phyloP scores from a whole-genome alignment of 1,140 invertebrate genomes.

The Tachypleus tridentatus region DNA sequence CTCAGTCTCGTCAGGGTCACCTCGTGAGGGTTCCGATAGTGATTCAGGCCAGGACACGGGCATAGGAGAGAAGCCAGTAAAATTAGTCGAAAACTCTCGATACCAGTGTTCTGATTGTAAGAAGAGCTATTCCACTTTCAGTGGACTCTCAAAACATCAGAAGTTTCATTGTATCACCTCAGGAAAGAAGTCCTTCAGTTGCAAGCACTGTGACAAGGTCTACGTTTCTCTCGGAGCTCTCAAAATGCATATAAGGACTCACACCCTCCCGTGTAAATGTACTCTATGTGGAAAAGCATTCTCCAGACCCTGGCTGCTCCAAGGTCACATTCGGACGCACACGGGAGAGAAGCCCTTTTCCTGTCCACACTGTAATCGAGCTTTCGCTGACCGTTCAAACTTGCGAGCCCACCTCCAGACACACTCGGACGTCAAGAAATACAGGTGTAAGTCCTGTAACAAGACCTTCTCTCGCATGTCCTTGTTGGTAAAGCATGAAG shows the following conservation, averaged over 20 bases:
- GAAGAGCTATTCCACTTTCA: conserved; percentile 92
- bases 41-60: no score
- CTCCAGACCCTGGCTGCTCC: conserved; percentile 88
- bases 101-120: conserved; percentile 52
- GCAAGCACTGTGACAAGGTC: conserved; percentile 91
- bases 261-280: conserved; percentile 95
- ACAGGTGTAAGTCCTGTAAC: conserved; percentile 78
- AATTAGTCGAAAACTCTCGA: neutral
- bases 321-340: conserved; percentile 83
- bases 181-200: conserved; percentile 82
- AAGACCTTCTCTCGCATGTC: conserved; percentile 99
- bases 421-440: conserved; percentile 95
- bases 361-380: conserved; percentile 84
- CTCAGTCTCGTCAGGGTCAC: no score
- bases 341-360: conserved; percentile 96
- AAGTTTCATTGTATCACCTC: conserved; percentile 88
- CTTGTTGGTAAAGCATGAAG: conserved; percentile 80
- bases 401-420: conserved; percentile 92
- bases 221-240: conserved; percentile 89
- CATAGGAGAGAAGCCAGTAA: no score
- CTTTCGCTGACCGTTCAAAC: conserved; percentile 94
- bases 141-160: conserved; percentile 89
- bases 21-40: no score
- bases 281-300: conserved; percentile 93
- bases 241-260: conserved; percentile 98